phyloP scores from a whole-genome alignment of 2,797 vertebrate genomes.

The Myripristis jacobus region DNA sequence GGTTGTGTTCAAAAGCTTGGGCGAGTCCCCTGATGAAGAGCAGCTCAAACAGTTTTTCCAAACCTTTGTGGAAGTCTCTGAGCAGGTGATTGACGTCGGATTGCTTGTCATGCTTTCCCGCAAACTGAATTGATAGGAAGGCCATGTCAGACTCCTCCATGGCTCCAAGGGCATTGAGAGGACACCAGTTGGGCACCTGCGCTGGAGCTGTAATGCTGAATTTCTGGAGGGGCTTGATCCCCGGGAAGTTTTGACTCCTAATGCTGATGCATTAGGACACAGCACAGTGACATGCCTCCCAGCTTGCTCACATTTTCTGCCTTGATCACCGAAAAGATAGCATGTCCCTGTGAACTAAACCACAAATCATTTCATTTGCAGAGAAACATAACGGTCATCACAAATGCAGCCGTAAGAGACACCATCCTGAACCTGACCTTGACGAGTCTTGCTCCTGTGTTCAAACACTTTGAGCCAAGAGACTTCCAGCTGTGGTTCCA shows the following conservation, averaged over 20 bases:
- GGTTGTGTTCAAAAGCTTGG: constrained; percentile 41
- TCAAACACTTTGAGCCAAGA: constrained; percentile 34
- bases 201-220: not conserved
- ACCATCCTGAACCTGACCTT: constrained; percentile 65
- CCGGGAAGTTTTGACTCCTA: too few relatives aligned
- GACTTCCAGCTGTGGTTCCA: constrained; percentile 63
- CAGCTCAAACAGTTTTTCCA: constrained; percentile 45
- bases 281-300: too few relatives aligned
- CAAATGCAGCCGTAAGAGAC: constrained; percentile 42
- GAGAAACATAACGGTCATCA: constrained; percentile 46
- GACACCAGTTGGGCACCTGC: not conserved
- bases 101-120: not conserved
- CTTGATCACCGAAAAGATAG: not conserved
- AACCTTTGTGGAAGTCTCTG: constrained; percentile 4
- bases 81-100: constrained; percentile 39
- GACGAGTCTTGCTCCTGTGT: constrained; percentile 36
- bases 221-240: not conserved
- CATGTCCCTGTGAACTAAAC: not conserved
- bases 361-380: constrained; percentile 7
- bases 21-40: not conserved
- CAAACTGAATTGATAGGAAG: not conserved
- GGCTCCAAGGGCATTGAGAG: too few relatives aligned
- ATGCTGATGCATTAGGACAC: too few relatives aligned
- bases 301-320: not conserved
- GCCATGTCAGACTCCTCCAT: not conserved